Conservation (phyloP, 2,113 vertebrate genomes). For the Microcebus jonahi region DNA sequence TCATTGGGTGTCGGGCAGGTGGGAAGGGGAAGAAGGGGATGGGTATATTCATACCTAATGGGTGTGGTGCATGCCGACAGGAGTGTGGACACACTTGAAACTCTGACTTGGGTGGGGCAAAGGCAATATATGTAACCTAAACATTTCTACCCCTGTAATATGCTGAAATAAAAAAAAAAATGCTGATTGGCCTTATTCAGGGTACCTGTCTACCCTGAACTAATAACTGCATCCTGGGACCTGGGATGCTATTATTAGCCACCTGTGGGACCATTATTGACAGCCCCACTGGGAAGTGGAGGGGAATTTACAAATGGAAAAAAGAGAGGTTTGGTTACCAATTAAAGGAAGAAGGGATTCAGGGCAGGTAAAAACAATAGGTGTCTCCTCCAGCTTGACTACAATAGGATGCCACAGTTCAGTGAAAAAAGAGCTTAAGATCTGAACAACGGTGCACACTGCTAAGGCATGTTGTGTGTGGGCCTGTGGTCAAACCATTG, state of each 20-base stretch:
- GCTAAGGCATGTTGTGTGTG: not conserved
- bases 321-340: not conserved
- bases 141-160: too few species aligned
- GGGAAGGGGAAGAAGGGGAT: too few species aligned
- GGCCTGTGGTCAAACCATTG: not conserved
- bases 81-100: too few species aligned
- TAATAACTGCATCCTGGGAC: not conserved
- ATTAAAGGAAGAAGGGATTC: not conserved
- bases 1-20: too few species aligned
- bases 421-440: not conserved
- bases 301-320: not conserved
- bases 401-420: not conserved
- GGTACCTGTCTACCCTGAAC: not conserved
- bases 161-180: too few species aligned
- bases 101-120: too few species aligned
- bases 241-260: not conserved
- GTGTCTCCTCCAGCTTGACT: too few species aligned
- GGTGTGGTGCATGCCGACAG: too few species aligned
- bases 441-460: not conserved
- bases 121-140: too few species aligned
- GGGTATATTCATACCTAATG: too few species aligned
- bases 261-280: not conserved
- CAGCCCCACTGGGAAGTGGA: not conserved
- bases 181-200: not conserved
- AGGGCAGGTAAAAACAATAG: not conserved